Evolutionary conservation across 2,113 vertebrate species (phyloP).

Genomic region (human (Homo sapiens)): GRCh38 chr3:195708501-195709000

Average conservation of each 20-base stretch:
- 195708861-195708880: background rate
- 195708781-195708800: background rate
- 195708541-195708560: background rate
- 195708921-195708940: background rate
- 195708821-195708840: background rate
- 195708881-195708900: background rate
- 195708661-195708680: background rate
- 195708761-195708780: slow-evolving; percentile 53
- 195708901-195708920: background rate
- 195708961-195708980: background rate
- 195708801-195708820: background rate
- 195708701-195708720: background rate
- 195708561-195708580: background rate
- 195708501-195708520: background rate
- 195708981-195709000: background rate
- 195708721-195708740: background rate
- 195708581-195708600: background rate
- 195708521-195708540: background rate
- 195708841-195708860: background rate
- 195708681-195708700: background rate
- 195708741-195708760: background rate
- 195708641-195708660: background rate
- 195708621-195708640: background rate
- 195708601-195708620: background rate
- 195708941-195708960: background rate